Base-by-base conservation (phyloP, 2,113 vertebrate species). In the Psilopogon haemacephalus region DNA sequence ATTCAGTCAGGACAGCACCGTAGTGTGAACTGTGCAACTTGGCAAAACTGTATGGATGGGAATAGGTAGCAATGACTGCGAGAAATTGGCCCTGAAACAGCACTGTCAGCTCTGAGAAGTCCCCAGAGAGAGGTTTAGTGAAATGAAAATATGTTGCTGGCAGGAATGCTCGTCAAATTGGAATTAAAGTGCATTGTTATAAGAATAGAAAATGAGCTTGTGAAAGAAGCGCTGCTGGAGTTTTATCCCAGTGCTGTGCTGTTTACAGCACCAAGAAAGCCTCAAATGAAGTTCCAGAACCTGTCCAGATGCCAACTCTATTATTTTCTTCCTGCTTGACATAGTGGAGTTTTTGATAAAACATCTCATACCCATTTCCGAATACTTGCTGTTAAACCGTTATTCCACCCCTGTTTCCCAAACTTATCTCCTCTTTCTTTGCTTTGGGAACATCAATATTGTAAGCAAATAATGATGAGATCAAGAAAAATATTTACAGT, bases 21-120 rank as follows among this genome's bases (percentile, higher is more conserved):
- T 50, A 48, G 76, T 60, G 56, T 50, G 77, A 89, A 84, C 70
- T 78, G 62, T 87, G 67, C 86, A 38, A 84, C 67, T 94, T 89
- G 89, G 90, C 84, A 84, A 70, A 74, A 20, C 76, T 75, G 28
- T 55, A 28, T 89, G 74, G 59, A 56, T 83, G 50, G 78, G 82
- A 92, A 67, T 82, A 86, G 71, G 86, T 88, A 93, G 63, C 60
- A 87, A 27, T 79, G 79, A 54, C 64, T 84, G 86, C 78, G 87
- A 87, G 81, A 76, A 96, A 80, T 80, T 95, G 71, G 84, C 94
- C 71, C 50, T 93, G 28, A 92, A 96, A 80, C 74, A 89, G 86
- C 78, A 70, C 23, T 2, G 63, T 88, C 95, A 93, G 87, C 85
- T 89, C 89, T 88, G 67, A 89, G 55, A 91, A 88, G 71, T 93